Conservation (phyloP, 2,888 invertebrate species). For the Sinopyrophorus schimmeli region DNA sequence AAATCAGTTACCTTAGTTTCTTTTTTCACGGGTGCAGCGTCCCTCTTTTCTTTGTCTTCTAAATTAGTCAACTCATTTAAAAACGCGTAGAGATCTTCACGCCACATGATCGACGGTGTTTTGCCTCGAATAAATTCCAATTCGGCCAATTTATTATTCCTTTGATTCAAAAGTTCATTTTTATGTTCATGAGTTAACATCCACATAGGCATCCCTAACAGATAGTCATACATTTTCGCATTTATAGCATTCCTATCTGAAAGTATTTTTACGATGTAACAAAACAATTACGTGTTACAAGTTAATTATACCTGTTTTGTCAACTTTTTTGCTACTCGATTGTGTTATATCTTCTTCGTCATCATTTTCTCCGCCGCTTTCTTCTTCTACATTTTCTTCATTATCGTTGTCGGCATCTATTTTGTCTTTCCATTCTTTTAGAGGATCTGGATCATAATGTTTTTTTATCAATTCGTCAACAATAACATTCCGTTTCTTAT, state of each 20-base stretch:
- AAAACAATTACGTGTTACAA: conserved; percentile 1
- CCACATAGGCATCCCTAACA: conserved; percentile 96
- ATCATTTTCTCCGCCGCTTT: no score
- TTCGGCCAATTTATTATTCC: conserved; percentile 76
- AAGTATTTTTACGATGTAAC: no score
- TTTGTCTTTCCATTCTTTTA: conserved; percentile 74
- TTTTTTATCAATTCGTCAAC: conserved; percentile 80
- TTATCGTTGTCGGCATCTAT: conserved; percentile 70
- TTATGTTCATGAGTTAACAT: conserved; percentile 91
- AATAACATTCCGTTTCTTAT: conserved; percentile 90
- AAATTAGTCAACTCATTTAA: conserved; percentile 69
- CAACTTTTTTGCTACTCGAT: background rate
- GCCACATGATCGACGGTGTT: conserved; percentile 80
- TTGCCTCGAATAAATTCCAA: conserved; percentile 68
- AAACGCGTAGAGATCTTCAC: conserved; percentile 81
- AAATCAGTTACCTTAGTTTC: conserved; percentile 20
- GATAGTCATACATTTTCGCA: conserved; percentile 86
- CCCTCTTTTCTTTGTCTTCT: conserved; percentile 77
- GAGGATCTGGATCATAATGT: conserved; percentile 68
- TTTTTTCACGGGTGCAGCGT: conserved; percentile 51
- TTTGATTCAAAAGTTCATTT: conserved; percentile 83
- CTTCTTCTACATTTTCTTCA: conserved; percentile 61
- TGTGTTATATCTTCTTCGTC: conserved; percentile 20
- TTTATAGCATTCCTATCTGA: conserved; percentile 65
- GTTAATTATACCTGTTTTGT: conserved; percentile 7